Evolutionary conservation across 2,113 vertebrate species (phyloP), one percentile per base, ranked within the genome.

Genomic region (Ictalurus furcatus): DNA sequence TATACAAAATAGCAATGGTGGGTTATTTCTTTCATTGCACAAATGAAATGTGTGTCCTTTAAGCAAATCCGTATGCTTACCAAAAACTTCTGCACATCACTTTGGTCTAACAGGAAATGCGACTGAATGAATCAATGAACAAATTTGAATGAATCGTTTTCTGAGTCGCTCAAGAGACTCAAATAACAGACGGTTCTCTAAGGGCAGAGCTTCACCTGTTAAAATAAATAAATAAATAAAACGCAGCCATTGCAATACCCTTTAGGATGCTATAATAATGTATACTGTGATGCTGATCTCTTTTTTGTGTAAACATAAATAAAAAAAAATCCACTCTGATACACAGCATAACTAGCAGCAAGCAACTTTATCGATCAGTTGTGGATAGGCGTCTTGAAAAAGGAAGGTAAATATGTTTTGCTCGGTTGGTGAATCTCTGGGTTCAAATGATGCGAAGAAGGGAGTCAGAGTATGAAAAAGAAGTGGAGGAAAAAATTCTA

Each of bases 71-170:
- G 34, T 21, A 74, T 1, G 19, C 34, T 44, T 11, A 23, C 34
- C 19, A 44, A 44, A 79, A 79, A 34, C 2, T 1, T 78, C 40
- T 48, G 11, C 21, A 78, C 37, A 44, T 74, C 34, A 23, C 21
- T 48, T 76, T 44, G 9, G 21, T 9, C 23, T 12, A 40, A 76
- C 74, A 78, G 73, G 44, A 52, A 52, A 78, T 16, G 23, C 6
- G 40, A 28, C 44, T 78, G 44, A 79, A 79, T 79, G 76, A 78
- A 78, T 48, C 74, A 52, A 44, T 48, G 74, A 78, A 78, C 74
- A 78, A 52, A 78, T 78, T 6, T 78, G 23, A 48, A 48, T 52
- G 23, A 28, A 6, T 48, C 44, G 14, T 28, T 48, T 78, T 48
- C 44, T 14, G 23, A 48, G 74, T 48, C 40, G 48, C 74, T 28